Evolutionary conservation across 1,140 invertebrate species (phyloP).

Genomic region (Pachyrhynchus sulphureomaculatus): DNA sequence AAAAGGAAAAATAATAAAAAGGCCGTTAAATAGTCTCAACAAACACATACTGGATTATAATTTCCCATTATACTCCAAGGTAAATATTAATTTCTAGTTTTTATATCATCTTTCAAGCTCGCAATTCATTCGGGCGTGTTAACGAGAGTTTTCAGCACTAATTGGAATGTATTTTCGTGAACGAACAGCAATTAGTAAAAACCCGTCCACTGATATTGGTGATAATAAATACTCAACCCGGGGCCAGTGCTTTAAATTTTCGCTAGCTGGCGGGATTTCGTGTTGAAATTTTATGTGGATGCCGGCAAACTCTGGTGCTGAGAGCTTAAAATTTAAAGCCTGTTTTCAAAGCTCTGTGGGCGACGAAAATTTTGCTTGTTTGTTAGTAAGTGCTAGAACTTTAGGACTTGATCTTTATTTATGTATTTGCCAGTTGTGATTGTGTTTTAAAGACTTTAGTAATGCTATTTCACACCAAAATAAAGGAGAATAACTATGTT

Average conservation of each 20-base stretch:
- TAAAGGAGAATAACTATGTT: too few species aligned
- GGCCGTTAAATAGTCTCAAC: too few species aligned
- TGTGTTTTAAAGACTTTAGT: conserved; percentile 8
- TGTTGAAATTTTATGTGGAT: background rate
- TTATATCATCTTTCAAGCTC: background rate
- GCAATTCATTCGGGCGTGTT: conserved; percentile 14
- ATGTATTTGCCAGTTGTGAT: conserved; percentile 20
- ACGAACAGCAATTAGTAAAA: conserved; percentile 28
- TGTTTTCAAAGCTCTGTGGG: conserved; percentile 10
- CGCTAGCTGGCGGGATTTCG: background rate
- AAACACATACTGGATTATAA: too few species aligned
- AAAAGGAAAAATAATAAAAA: too few species aligned
- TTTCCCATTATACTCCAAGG: too few species aligned
- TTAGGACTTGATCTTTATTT: conserved; percentile 21
- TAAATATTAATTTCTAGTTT: conserved; percentile 27
- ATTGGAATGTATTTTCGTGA: conserved; percentile 29
- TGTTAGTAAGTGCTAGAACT: conserved; percentile 17
- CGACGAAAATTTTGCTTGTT: conserved; percentile 29
- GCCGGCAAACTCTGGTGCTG: background rate
- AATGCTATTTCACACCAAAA: background rate
- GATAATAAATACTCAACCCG: conserved; percentile 15
- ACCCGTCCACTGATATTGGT: conserved; percentile 25
- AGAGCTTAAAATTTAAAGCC: conserved; percentile 15
- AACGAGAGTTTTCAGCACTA: conserved; percentile 26
- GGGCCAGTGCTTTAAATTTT: conserved; percentile 1